Conservation (phyloP, 2,113 vertebrate species). For the Mesitornis unicolor region DNA sequence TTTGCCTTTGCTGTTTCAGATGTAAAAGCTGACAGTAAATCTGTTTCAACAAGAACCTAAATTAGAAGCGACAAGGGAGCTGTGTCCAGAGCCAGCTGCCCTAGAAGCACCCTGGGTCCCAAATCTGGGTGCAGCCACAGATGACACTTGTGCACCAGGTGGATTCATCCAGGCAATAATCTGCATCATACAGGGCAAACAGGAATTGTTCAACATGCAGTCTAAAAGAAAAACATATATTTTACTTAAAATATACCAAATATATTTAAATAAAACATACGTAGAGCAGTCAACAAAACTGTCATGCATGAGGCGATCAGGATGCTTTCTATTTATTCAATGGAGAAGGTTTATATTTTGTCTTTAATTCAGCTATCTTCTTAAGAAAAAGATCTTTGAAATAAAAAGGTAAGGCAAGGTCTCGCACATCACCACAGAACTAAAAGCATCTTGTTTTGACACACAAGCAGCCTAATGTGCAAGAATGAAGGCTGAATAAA, state of each 20-base stretch:
- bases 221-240: neutral
- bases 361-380: neutral
- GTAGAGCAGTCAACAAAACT: neutral
- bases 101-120: accelerated
- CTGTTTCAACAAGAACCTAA: neutral
- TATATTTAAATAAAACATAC: too few species aligned
- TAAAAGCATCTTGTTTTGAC: neutral
- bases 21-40: neutral
- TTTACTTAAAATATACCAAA: too few species aligned
- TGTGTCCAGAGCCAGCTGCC: neutral
- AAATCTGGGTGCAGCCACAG: accelerated
- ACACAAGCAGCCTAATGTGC: neutral
- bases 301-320: neutral
- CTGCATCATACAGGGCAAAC: neutral
- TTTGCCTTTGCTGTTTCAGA: neutral
- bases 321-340: neutral
- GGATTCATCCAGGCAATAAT: neutral
- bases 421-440: neutral
- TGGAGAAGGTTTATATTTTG: neutral
- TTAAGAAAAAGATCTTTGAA: neutral
- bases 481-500: neutral
- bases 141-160: neutral
- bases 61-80: neutral
- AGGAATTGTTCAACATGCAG: neutral
- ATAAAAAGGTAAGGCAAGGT: neutral